phyloP scores from a whole-genome alignment of 2,888 invertebrate genomes.

The Melanophora roralis region DNA sequence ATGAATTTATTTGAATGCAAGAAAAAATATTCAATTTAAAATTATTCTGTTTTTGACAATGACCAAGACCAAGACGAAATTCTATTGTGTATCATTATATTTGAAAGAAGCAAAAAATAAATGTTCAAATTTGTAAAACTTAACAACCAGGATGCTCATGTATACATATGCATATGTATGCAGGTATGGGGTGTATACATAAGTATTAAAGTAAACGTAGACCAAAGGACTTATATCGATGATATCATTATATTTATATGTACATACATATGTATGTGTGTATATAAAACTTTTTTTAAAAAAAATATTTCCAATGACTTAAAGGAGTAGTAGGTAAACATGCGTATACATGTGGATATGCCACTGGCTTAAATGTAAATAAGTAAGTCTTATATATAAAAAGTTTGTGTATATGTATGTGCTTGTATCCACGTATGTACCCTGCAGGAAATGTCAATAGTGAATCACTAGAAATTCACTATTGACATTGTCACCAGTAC shows the following conservation, averaged over 20 bases:
- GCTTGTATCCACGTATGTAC: too few species aligned
- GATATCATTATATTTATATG: not conserved
- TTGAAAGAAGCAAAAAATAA: not conserved
- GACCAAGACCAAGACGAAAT: constrained; percentile 35
- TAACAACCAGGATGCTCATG: not conserved
- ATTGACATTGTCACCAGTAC: too few species aligned
- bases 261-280: not conserved
- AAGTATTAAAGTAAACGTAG: not conserved
- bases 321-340: too few species aligned
- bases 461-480: too few species aligned
- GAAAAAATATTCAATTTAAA: not conserved
- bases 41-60: constrained; percentile 6
- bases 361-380: constrained; percentile 3
- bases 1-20: not conserved
- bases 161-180: not conserved
- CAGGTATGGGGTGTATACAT: not conserved
- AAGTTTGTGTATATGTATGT: too few species aligned
- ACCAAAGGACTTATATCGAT: too few species aligned
- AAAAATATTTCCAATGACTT: too few species aligned
- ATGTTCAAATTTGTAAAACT: not conserved
- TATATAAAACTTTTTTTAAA: too few species aligned
- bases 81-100: not conserved
- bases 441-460: too few species aligned
- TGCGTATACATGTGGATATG: not conserved
- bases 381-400: constrained; percentile 27